Evolutionary conservation across 2,797 vertebrate genomes (phyloP).

Genomic region (Calcarius lapponicus): DNA sequence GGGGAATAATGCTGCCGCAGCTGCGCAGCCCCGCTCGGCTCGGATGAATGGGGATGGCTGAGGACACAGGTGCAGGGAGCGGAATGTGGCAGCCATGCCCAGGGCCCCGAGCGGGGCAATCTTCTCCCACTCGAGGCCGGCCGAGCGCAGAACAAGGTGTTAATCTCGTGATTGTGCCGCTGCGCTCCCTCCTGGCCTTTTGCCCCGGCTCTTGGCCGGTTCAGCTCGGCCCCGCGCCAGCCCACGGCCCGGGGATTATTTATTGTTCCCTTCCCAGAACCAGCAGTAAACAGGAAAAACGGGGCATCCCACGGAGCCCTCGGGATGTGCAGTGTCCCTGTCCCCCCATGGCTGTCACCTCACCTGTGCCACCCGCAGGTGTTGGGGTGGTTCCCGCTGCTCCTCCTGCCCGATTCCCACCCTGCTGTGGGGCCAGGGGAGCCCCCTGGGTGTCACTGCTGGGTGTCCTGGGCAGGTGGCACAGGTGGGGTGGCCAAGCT

Average conservation of each 20-base stretch:
- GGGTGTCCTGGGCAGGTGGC: background rate
- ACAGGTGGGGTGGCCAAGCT: accelerated
- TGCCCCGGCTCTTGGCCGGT: slow-evolving; percentile 47
- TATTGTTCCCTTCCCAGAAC: slow-evolving; percentile 34
- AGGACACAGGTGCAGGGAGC: slow-evolving; percentile 66
- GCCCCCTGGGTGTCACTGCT: no score
- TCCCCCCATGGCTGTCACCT: background rate
- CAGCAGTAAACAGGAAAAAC: slow-evolving; percentile 51
- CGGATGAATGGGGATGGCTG: slow-evolving; percentile 45
- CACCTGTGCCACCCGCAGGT: background rate
- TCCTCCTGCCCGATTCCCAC: background rate
- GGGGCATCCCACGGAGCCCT: background rate
- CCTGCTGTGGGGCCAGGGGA: background rate
- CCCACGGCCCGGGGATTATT: slow-evolving; percentile 5
- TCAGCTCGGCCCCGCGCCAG: background rate
- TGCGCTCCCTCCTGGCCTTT: slow-evolving; percentile 18
- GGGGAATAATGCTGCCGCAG: slow-evolving; percentile 71
- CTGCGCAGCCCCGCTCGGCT: slow-evolving; percentile 56
- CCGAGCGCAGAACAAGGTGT: slow-evolving; percentile 25
- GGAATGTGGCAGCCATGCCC: slow-evolving; percentile 13
- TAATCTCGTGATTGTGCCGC: background rate
- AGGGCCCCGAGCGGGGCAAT: background rate
- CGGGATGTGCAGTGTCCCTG: background rate
- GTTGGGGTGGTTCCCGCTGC: background rate
- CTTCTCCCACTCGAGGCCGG: background rate